phyloP scores from a whole-genome alignment of 2,113 vertebrate genomes.

The Fukomys damarensis region DNA sequence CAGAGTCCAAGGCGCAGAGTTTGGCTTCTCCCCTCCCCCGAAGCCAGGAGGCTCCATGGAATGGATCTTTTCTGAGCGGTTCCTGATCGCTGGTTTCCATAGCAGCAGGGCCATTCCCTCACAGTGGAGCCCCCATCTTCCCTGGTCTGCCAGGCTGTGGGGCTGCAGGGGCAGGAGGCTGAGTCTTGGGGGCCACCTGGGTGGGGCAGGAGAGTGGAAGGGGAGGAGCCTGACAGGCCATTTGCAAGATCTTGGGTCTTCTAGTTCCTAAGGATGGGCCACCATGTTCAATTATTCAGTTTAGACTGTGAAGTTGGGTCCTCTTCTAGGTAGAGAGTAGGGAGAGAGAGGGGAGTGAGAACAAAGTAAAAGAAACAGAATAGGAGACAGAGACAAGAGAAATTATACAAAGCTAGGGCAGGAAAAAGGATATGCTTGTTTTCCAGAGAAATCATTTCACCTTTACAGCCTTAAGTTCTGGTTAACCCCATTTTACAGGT shows the following conservation, averaged over 20 bases:
- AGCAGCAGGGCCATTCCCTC: slow-evolving; percentile 78
- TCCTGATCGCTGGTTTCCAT: slow-evolving; percentile 79
- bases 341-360: not conserved
- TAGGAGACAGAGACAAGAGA: slow-evolving; percentile 20
- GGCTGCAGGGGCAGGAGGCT: slow-evolving; percentile 19
- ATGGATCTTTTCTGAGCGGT: slow-evolving; percentile 67
- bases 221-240: not conserved
- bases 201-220: not conserved
- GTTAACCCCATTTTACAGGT: slow-evolving; percentile 4
- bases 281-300: not conserved
- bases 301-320: not conserved
- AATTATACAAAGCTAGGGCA: not conserved
- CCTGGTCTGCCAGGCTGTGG: slow-evolving; percentile 55
- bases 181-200: not conserved
- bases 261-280: not conserved
- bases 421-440: not conserved
- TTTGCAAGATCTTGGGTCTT: not conserved
- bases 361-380: not conserved
- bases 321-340: not conserved
- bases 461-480: not conserved
- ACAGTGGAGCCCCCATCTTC: slow-evolving; percentile 68
- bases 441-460: not conserved
- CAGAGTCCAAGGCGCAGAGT: slow-evolving; percentile 61
- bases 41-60: slow-evolving; percentile 59
- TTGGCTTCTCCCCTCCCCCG: slow-evolving; percentile 78